Percentiles rank a stretch among this genome's conserved stretches.
phyloP scores from a whole-genome alignment of 2,888 invertebrate genomes.

The Nemurella pictetii region DNA sequence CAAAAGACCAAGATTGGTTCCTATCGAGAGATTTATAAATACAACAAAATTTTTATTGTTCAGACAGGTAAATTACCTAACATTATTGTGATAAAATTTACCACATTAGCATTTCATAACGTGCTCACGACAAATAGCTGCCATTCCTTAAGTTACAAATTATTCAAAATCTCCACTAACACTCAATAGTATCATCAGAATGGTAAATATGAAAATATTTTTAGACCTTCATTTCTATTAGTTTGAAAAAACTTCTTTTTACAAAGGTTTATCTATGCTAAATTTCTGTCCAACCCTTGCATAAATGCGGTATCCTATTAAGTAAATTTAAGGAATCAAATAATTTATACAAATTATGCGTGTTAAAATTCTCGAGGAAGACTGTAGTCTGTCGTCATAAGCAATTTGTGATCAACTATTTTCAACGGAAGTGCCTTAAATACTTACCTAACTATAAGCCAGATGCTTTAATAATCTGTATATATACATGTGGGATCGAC shows the following conservation, averaged over 20 bases:
- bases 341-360: background rate
- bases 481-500: no score
- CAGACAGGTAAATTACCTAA: background rate
- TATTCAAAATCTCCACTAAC: background rate
- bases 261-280: no score
- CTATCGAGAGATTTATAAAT: conserved; percentile 40
- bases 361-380: background rate
- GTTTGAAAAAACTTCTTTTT: no score
- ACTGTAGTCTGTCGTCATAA: no score
- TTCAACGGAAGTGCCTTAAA: background rate
- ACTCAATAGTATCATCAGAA: no score
- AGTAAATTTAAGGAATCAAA: background rate
- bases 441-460: background rate
- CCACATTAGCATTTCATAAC: background rate
- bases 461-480: background rate
- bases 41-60: background rate
- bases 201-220: no score
- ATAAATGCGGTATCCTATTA: no score
- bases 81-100: background rate
- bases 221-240: no score
- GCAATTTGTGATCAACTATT: background rate
- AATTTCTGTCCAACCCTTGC: no score
- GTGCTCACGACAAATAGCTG: background rate
- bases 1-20: background rate
- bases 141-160: background rate